Evolutionary conservation across 1,140 invertebrate species (phyloP).

Genomic region (Trigoniulus corallinus): DNA sequence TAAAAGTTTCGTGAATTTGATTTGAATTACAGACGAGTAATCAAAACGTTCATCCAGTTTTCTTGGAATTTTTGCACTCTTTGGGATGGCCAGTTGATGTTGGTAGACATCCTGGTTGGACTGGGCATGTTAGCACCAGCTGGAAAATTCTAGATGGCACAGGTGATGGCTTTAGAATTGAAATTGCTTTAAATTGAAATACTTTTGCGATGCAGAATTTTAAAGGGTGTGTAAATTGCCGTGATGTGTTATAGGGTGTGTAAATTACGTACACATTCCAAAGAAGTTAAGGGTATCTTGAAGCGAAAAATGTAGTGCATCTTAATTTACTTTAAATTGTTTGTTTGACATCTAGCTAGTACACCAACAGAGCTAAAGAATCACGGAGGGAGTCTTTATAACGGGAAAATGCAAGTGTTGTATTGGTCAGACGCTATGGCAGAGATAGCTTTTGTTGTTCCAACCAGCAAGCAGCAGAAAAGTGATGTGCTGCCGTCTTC

Average conservation of each 20-base stretch:
- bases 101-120: slow-evolving; percentile 70
- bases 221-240: too few relatives aligned
- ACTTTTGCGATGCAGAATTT: neutral
- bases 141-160: slow-evolving; percentile 32
- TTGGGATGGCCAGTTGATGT: slow-evolving; percentile 76
- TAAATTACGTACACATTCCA: too few relatives aligned
- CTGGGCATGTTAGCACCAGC: slow-evolving; percentile 63
- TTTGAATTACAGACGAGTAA: slow-evolving; percentile 23
- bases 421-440: slow-evolving; percentile 94
- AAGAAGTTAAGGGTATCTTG: too few relatives aligned
- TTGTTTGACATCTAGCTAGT: too few relatives aligned
- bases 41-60: slow-evolving; percentile 44
- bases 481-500: too few relatives aligned
- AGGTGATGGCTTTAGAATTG: neutral
- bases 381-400: slow-evolving; percentile 45
- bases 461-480: slow-evolving; percentile 33
- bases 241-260: too few relatives aligned
- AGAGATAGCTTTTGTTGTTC: slow-evolving; percentile 87
- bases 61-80: slow-evolving; percentile 59
- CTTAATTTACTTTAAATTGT: too few relatives aligned
- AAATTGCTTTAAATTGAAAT: neutral
- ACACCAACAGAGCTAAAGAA: neutral
- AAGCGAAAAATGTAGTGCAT: too few relatives aligned
- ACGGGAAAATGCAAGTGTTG: slow-evolving; percentile 51
- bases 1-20: neutral